These are phyloP conservation scores for Ophioderma brevispina DNA, from an alignment of 35 echinoderm and acorn worm species.

Conservation along the genomic window DNA sequence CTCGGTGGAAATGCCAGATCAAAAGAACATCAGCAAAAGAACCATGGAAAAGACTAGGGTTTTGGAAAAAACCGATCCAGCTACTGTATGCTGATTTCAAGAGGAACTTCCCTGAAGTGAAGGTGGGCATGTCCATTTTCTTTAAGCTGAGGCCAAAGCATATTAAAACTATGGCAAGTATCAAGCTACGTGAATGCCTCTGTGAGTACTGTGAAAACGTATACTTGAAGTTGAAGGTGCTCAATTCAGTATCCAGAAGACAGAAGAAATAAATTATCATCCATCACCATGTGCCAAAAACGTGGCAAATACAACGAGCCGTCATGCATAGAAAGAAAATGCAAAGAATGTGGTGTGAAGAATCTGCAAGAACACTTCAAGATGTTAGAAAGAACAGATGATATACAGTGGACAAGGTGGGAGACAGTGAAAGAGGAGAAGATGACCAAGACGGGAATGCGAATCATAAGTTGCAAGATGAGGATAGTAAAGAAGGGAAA, in stretches of 20 bases:
- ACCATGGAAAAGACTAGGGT: no score
- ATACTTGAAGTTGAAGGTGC: background rate
- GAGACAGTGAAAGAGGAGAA: background rate
- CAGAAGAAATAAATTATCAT: background rate
- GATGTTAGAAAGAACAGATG: background rate
- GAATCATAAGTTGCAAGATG: background rate
- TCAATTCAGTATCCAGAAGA: background rate
- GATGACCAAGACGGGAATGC: background rate
- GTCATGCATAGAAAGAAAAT: constrained; percentile 8
- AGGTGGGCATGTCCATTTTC: no score
- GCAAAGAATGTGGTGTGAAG: background rate
- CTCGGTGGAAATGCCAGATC: no score
- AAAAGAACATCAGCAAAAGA: no score
- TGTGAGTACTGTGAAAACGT: constrained; percentile 11
- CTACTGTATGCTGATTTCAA: no score
- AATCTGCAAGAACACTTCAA: background rate
- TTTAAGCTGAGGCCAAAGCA: no score
- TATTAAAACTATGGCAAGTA: no score
- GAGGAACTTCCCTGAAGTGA: no score
- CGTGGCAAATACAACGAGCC: background rate
- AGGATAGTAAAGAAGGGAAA: background rate
- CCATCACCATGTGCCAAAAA: background rate
- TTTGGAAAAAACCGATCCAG: no score
- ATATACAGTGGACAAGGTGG: background rate
- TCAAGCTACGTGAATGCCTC: no score